Evolutionary conservation across 1,140 invertebrate species (phyloP).

Genomic region (Drosophila nigrodunni): DNA sequence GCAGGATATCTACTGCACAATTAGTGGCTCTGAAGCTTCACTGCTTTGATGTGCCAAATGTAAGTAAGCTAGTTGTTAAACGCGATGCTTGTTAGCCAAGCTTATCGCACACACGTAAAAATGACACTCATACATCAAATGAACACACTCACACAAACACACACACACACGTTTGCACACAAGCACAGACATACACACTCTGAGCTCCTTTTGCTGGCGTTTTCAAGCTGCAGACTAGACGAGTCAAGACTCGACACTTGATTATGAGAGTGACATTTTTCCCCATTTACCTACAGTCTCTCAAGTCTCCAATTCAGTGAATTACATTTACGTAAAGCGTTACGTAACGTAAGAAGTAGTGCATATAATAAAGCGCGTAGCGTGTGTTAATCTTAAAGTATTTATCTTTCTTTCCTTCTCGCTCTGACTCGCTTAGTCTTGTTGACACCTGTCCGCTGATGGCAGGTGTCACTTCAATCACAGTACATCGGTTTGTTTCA

Average conservation of each 20-base stretch:
- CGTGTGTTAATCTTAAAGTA: slow-evolving; percentile 26
- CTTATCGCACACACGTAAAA: slow-evolving; percentile 53
- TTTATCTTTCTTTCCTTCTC: slow-evolving; percentile 20
- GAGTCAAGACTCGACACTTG: slow-evolving; percentile 52
- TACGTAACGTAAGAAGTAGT: slow-evolving; percentile 67
- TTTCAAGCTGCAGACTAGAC: slow-evolving; percentile 25
- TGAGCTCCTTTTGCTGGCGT: too few species aligned
- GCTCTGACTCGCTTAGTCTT: background rate
- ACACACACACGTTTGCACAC: slow-evolving; percentile 28
- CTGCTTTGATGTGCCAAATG: slow-evolving; percentile 35
- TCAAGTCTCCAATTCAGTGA: slow-evolving; percentile 36
- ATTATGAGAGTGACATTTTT: slow-evolving; percentile 53
- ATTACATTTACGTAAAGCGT: slow-evolving; percentile 55
- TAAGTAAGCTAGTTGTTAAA: slow-evolving; percentile 47
- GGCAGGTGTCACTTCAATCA: slow-evolving; percentile 43
- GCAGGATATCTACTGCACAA: background rate
- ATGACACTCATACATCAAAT: slow-evolving; percentile 51
- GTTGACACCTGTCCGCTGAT: slow-evolving; percentile 31
- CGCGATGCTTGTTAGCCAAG: slow-evolving; percentile 43
- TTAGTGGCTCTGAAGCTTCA: slow-evolving; percentile 34
- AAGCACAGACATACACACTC: slow-evolving; percentile 6
- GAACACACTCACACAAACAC: slow-evolving; percentile 7
- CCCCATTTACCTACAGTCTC: background rate
- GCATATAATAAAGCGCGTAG: slow-evolving; percentile 61
- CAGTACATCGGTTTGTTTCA: slow-evolving; percentile 25